Conservation (phyloP, 2,888 invertebrate species). For the Colostygia pectinataria region DNA sequence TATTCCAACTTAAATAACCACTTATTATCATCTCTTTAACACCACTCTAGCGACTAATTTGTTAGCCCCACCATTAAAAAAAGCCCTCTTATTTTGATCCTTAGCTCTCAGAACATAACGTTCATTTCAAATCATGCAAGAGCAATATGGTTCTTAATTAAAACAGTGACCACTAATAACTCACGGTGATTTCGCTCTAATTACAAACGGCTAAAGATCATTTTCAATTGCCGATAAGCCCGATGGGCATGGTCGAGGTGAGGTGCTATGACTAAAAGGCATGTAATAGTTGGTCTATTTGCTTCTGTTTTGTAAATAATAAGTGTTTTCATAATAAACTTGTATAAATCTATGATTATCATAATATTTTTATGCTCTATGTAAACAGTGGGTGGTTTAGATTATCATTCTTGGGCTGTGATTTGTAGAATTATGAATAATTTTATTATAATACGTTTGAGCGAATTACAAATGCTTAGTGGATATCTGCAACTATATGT, state of each 20-base stretch:
- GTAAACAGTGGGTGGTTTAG: constrained; percentile 22
- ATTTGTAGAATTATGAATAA: not conserved
- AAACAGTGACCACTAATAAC: constrained; percentile 7
- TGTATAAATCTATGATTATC: constrained; percentile 28
- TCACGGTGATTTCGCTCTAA: constrained; percentile 6
- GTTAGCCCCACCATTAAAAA: constrained; percentile 5
- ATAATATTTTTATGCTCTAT: constrained; percentile 34
- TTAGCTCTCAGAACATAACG: not conserved
- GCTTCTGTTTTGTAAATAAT: constrained; percentile 30
- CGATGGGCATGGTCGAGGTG: constrained; percentile 18
- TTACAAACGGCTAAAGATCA: not conserved
- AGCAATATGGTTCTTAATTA: constrained; percentile 24
- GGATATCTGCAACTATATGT: too few species aligned
- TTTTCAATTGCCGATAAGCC: not conserved
- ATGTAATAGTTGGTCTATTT: constrained; percentile 26
- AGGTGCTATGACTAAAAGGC: constrained; percentile 14
- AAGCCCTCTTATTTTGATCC: not conserved
- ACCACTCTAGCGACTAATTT: constrained; percentile 22
- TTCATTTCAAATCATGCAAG: not conserved
- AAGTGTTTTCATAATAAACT: constrained; percentile 29
- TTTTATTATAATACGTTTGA: too few species aligned
- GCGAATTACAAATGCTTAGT: too few species aligned
- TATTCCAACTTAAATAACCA: constrained; percentile 10
- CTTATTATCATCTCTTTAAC: constrained; percentile 16
- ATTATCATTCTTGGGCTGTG: constrained; percentile 11